Evolutionary conservation across 1,140 invertebrate genomes (phyloP), one percentile per base, ranked within the genome.

Genomic region (Zeugodacus cucurbitae): DNA sequence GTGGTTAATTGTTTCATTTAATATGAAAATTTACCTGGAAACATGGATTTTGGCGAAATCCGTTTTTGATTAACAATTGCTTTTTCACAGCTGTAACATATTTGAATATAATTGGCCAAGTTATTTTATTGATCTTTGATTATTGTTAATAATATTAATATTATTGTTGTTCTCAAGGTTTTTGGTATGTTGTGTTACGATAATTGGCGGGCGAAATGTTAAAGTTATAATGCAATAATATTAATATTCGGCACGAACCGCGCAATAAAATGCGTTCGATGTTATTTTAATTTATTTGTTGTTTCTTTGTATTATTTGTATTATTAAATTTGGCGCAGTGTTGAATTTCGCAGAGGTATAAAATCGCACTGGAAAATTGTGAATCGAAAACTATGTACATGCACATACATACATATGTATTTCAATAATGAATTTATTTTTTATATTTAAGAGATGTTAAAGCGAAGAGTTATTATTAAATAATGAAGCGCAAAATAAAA

Each of bases 21-120:
- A 6, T 82, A 48, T 44, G n/a, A n/a, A n/a, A n/a, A n/a, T 29
- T 82, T 82, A 82, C 74, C 74, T 82, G 74, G 74, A 82, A 82
- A 17, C 74, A 82, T 82, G 74, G 74, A 48, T 82, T 82, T 82
- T 82, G 41, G 7, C 26, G n/a, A 82, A 82, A 82, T 26, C 74
- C 74, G 20, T n/a, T 48, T 82, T 82, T 82, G 74, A 54, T 82
- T 82, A 82, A 48, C 74, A 22, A n/a, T 82, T 29, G 22, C 17
- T 82, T 48, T 48, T 48, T 82, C n/a, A 82, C 74, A 82, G 41
- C n/a, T 82, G 22, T 26, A 82, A 82, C 74, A 82, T 82, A 29
- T 48, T 34, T 48, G 5, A 74, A 82, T 48, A 20, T 82, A 48
- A 48, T 82, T 48, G 41, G 74, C 44, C 37, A 82, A 41, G 58